Conservation (phyloP, 2,797 vertebrate species). For the Peromyscus melanophrys region DNA sequence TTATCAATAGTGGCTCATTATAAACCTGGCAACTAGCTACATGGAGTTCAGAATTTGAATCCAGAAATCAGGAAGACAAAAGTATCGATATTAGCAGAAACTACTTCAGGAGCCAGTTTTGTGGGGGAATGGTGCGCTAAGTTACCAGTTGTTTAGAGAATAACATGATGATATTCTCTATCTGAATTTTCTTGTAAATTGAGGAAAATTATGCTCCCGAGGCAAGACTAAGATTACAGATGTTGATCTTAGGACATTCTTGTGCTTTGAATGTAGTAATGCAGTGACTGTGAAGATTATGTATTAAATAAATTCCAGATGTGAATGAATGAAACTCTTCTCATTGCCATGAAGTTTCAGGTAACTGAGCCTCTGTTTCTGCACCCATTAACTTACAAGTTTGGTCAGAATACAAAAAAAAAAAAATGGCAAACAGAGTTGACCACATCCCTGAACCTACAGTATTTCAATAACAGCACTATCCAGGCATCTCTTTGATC, state of each 20-base stretch:
- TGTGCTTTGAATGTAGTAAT: conserved; percentile 37
- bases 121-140: background rate
- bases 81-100: background rate
- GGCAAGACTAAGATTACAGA: conserved; percentile 40
- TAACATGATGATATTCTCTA: conserved; percentile 25
- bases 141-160: background rate
- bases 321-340: conserved; percentile 43
- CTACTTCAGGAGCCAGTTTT: background rate
- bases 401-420: conserved; percentile 36
- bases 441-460: conserved; percentile 23
- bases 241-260: background rate
- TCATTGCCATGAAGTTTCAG: conserved; percentile 10
- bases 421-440: conserved; percentile 5
- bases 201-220: background rate
- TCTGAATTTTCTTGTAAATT: conserved; percentile 50
- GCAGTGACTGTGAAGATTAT: conserved; percentile 26
- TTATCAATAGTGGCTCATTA: background rate
- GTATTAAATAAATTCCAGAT: conserved; percentile 66
- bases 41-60: background rate
- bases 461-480: background rate
- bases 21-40: background rate
- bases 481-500: background rate
- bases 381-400: conserved; percentile 41
- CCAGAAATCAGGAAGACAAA: background rate
- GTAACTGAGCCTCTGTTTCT: conserved; percentile 47